phyloP scores from a whole-genome alignment of 2,888 invertebrate species.

The Coenonympha arcania region DNA sequence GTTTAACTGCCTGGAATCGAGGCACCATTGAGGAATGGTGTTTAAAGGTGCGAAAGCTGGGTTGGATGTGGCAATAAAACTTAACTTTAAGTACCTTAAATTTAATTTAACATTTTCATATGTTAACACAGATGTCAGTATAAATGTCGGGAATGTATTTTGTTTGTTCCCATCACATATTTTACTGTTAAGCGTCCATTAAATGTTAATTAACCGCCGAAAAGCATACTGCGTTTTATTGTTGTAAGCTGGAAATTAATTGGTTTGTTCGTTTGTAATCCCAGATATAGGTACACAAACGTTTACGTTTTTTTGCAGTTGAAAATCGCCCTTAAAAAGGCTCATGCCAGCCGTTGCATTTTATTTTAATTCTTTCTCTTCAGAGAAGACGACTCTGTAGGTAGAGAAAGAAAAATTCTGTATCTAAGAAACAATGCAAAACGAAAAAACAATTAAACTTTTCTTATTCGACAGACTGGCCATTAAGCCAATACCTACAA shows the following conservation, averaged over 20 bases:
- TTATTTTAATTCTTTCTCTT: too few species aligned
- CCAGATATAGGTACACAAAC: too few species aligned
- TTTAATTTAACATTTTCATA: not conserved
- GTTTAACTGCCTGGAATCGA: too few species aligned
- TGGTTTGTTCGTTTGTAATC: conserved; percentile 1
- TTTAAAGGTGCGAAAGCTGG: too few species aligned
- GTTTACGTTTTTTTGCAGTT: too few species aligned
- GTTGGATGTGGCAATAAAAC: too few species aligned
- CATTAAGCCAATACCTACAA: conserved; percentile 20
- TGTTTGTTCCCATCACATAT: conserved; percentile 8
- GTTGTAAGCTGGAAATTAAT: not conserved
- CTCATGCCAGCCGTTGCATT: too few species aligned
- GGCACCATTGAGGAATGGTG: too few species aligned
- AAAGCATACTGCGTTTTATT: conserved; percentile 18
- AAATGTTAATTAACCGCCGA: conserved; percentile 19
- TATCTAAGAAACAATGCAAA: not conserved
- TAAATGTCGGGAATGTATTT: conserved; percentile 10
- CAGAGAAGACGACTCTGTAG: too few species aligned
- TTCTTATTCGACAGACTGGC: not conserved
- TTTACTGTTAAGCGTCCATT: conserved; percentile 16
- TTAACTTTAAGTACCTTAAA: too few species aligned
- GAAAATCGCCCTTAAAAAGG: too few species aligned
- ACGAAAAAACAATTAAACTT: not conserved
- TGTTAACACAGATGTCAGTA: conserved; percentile 7
- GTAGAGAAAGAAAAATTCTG: too few species aligned